Base-by-base conservation (phyloP, 1,140 invertebrate genomes). In the Drosophila ogumai region DNA sequence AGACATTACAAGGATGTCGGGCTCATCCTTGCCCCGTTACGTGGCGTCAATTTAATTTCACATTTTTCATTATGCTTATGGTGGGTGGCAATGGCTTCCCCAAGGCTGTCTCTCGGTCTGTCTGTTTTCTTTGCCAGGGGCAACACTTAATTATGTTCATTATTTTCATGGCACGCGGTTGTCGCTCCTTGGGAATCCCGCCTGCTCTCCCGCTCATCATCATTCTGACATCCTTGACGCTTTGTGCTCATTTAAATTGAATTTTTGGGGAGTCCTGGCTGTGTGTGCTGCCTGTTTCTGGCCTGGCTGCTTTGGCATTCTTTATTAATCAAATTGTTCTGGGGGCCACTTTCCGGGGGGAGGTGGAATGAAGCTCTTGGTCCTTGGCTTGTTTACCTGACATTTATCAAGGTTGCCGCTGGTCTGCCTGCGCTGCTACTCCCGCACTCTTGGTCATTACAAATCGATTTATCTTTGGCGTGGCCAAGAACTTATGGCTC, bases 121-220 rank as follows among this genome's bases (percentile, higher is more conserved):
- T 61, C 58, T 79, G 34, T 72, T 60, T 64, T 66, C 66, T 74
- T 88, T 88, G 84, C 84, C 85, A 88, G 44, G 85, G 85, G 84
- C 84, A 88, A 88, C 84, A 88, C 84, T 88, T 88, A 88, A 88
- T 88, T 88, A 88, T 88, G 84, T 88, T 88, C 84, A 88, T 88
- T 88, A 88, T 90, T 88, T 88, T 84, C 85, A 81, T 88, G 84
- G 80, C 77, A 84, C 84, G 85, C 80, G 84, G 82, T 86, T 87
- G 76, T 50, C 68, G 46, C 47, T 73, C 34, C 63, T 36, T 5
- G 56, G 44, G 43, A 65, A 41, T 44, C 61, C 25, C 41, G 7
- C 22, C 49, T n/a, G 34, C 15, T 47, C 10, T 9, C 25, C 17
- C 13, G 40, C 25, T 36, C 73, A 65, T 49, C 73, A 77, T 59